Conservation (phyloP, 2,113 vertebrate genomes). For the Caranx ignobilis region DNA sequence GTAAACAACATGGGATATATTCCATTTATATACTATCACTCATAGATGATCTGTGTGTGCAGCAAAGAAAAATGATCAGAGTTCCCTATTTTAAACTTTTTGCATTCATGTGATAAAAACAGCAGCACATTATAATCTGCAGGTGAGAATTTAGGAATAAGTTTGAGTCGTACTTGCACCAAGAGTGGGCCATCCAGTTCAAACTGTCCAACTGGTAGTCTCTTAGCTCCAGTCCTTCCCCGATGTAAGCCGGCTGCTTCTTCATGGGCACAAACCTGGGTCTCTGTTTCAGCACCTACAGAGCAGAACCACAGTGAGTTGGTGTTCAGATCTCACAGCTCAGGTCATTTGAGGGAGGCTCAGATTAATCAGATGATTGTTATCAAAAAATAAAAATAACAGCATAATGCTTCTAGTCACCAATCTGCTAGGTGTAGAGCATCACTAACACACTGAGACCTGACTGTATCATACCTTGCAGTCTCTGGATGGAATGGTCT, state of each 20-base stretch:
- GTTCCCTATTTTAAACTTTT: too few species aligned
- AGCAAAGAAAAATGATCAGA: too few species aligned
- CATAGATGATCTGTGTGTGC: too few species aligned
- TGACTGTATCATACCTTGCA: conserved; percentile 88
- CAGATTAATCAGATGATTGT: too few species aligned
- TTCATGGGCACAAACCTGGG: conserved; percentile 96
- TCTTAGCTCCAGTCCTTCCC: conserved; percentile 92
- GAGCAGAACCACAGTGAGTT: background rate
- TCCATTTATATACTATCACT: too few species aligned
- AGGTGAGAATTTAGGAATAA: background rate
- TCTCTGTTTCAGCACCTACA: conserved; percentile 94
- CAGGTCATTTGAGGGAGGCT: background rate
- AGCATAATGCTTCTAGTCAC: background rate
- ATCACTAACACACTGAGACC: background rate
- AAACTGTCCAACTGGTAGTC: conserved; percentile 97
- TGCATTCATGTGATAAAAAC: too few species aligned
- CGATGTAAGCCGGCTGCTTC: conserved; percentile 94
- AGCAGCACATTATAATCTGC: too few species aligned
- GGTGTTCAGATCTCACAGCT: background rate
- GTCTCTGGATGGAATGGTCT: conserved; percentile 95
- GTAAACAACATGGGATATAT: background rate
- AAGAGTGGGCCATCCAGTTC: conserved; percentile 99
- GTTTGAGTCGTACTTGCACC: conserved; percentile 94
- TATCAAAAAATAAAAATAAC: background rate
- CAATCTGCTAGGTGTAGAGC: background rate